Evolutionary conservation across 2,888 invertebrate species (phyloP).

Genomic region (Drosophila quinaria): DNA sequence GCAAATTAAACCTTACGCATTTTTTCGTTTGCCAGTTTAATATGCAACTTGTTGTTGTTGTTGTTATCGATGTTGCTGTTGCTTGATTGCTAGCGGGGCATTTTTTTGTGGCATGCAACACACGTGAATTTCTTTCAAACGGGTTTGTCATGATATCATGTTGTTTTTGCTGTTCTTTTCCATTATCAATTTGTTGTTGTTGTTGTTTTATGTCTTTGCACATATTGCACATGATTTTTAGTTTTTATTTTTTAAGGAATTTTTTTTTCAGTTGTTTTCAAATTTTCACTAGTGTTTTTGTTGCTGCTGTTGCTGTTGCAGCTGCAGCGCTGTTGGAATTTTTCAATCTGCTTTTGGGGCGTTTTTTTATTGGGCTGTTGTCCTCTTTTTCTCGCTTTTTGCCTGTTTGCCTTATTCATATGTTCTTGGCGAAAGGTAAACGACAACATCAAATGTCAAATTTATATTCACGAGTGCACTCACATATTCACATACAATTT

Average conservation of each 20-base stretch:
- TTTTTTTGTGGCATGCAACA: constrained; percentile 37
- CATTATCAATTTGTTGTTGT: constrained; percentile 57
- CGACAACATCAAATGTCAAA: constrained; percentile 36
- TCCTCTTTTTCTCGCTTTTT: constrained; percentile 22
- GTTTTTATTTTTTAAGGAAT: constrained; percentile 20
- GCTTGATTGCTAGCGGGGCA: constrained; percentile 52
- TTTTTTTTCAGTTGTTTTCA: constrained; percentile 15
- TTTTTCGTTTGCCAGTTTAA: constrained; percentile 51
- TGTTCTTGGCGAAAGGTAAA: constrained; percentile 29
- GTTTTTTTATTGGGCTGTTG: constrained; percentile 19
- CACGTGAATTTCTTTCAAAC: constrained; percentile 78
- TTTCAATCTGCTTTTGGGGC: constrained; percentile 38
- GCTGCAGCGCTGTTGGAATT: constrained; percentile 64
- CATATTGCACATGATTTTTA: constrained; percentile 39
- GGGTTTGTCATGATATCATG: constrained; percentile 60
- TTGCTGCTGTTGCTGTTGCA: constrained; percentile 33
- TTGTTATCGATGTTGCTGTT: constrained; percentile 40
- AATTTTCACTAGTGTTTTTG: constrained; percentile 32
- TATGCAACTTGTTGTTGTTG: constrained; percentile 44
- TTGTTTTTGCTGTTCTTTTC: constrained; percentile 50
- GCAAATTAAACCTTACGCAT: constrained; percentile 66
- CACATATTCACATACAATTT: background rate
- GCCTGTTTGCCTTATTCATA: constrained; percentile 49
- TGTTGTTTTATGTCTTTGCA: constrained; percentile 30
- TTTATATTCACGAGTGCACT: constrained; percentile 13